Percentiles rank a stretch among this genome's conserved stretches.
These are phyloP conservation scores for Neoascia interrupta DNA, from an alignment of 2,888 invertebrate species.

Conservation along the genomic window DNA sequence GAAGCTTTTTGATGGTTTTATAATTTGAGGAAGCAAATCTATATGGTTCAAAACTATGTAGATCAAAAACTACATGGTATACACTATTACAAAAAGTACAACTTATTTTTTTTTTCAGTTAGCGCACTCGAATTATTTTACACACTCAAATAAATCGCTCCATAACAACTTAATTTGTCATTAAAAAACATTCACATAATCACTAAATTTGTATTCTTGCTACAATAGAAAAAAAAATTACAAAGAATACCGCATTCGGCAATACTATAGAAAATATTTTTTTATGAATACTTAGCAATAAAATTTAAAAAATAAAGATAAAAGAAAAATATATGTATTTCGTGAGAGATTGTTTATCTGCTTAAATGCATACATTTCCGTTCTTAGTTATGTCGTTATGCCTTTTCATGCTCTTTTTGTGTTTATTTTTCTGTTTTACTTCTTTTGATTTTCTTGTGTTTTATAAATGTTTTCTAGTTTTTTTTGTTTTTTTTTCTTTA, in stretches of 20 bases:
- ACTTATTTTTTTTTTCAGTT: too few species aligned
- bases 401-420: constrained; percentile 61
- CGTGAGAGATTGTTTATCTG: constrained; percentile 50
- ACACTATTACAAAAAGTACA: too few species aligned
- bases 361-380: constrained; percentile 67
- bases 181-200: too few species aligned
- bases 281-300: constrained; percentile 37
- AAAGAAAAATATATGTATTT: constrained; percentile 20
- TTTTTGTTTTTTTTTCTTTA: constrained; percentile 25
- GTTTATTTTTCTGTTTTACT: not conserved
- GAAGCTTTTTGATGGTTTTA: too few species aligned
- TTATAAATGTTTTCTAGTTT: not conserved
- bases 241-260: constrained; percentile 35
- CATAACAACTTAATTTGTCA: too few species aligned
- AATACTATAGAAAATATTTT: constrained; percentile 21
- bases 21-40: too few species aligned
- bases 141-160: too few species aligned
- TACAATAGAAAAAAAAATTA: constrained; percentile 52
- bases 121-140: too few species aligned
- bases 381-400: constrained; percentile 63
- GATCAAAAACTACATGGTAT: too few species aligned
- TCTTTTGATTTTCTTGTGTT: constrained; percentile 6
- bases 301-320: constrained; percentile 32
- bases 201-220: constrained; percentile 61
- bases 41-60: too few species aligned